Base-by-base conservation (phyloP, 2,888 invertebrate genomes). In the Geophilus truncorum region DNA sequence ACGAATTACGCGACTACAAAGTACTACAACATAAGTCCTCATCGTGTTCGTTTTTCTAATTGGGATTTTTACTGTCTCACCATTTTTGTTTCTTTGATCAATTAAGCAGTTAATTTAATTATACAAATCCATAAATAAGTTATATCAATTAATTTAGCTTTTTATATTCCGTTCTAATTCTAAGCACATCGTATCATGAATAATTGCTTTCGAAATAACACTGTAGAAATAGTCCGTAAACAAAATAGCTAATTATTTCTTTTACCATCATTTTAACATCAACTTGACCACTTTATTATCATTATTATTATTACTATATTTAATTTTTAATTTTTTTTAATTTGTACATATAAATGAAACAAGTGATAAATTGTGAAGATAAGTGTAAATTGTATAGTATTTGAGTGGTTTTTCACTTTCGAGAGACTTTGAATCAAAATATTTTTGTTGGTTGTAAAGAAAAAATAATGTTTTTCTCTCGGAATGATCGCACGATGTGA, bases 391-490 rank as follows among this genome's bases (percentile, higher is more conserved):
- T 62, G 62, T 62, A 62, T 62, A 62, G 62, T 62, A 62, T 28
- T 62, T 23, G 62, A 62, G 25, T 62, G 62, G 62, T 62, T 62
- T 62, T 25, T n/a, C n/a, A 62, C 25, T 62, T 28, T 62, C 62
- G 62, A 62, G 62, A 62, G 62, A 23, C 7, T 62, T 62, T 62
- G 25, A 62, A 62, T 62, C 62, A 62, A 62, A 62, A 62, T 62
- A 62, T 62, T 62, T 62, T 62, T 62, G 62, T 62, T 62, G 62
- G 12, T 3, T 23, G 62, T 3, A 23, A 25, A 25, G 25, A 62
- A 25, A 57, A 62, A 62, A 28, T 62, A 25, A 62, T 25, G 21
- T 57, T 57, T 57, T 57, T 40, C 57, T 57, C 57, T 57, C 57
- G 57, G 21, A 62, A 62, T 9, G 28, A 45, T 45, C 15, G 45